phyloP scores from a whole-genome alignment of 2,113 vertebrate genomes.

The Nannospalax galili region DNA sequence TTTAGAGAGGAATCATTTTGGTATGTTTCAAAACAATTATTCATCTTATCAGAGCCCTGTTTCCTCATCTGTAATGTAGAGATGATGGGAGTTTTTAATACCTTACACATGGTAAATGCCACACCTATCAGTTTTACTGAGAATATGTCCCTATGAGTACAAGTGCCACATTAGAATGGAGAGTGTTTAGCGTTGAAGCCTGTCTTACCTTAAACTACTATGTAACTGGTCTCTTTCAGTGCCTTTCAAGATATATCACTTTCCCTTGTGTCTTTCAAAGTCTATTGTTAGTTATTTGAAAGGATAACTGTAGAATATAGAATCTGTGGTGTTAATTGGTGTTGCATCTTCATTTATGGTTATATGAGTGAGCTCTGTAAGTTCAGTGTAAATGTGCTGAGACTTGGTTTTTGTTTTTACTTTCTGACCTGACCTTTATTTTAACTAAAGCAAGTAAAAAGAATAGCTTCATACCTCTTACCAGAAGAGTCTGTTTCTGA shows the following conservation, averaged over 20 bases:
- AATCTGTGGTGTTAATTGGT: conserved; percentile 12
- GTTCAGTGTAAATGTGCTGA: neutral
- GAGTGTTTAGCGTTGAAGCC: conserved; percentile 15
- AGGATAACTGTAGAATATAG: conserved; percentile 20
- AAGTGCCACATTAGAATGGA: neutral
- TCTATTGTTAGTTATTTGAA: conserved; percentile 31
- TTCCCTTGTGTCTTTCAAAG: conserved; percentile 1
- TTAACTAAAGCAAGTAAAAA: conserved; percentile 36
- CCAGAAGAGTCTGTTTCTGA: conserved; percentile 1
- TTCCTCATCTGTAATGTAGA: neutral
- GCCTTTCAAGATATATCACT: conserved; percentile 5
- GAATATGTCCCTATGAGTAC: neutral
- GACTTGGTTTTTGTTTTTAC: conserved; percentile 31
- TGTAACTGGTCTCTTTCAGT: conserved; percentile 14
- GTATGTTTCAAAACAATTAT: neutral
- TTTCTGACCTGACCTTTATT: neutral
- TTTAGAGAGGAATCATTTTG: neutral
- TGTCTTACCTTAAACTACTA: neutral
- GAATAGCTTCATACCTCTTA: conserved; percentile 20
- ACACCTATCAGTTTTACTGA: conserved; percentile 15
- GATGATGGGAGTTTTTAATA: neutral
- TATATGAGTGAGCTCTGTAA: neutral
- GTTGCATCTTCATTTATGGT: conserved; percentile 7
- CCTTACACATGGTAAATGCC: neutral
- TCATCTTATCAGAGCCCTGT: neutral